Evolutionary conservation across 2,113 vertebrate species (phyloP).

Genomic region (Hoplias malabaricus): DNA sequence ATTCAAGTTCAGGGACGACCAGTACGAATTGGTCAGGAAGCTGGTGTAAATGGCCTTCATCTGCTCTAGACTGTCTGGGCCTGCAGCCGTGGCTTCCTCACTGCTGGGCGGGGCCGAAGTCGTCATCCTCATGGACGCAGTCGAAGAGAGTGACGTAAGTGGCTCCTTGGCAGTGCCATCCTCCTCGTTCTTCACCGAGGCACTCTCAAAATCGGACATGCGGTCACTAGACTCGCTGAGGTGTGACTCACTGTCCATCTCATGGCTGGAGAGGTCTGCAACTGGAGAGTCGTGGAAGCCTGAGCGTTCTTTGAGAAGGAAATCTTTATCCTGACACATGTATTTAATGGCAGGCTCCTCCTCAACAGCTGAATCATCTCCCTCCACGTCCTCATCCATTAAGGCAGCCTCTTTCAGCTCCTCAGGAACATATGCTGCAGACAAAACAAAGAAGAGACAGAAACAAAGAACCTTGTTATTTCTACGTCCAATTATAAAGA

Average conservation of each 20-base stretch:
- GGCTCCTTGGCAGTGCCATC: constrained; percentile 85
- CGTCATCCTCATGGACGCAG: constrained; percentile 60
- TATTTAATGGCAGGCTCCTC: constrained; percentile 91
- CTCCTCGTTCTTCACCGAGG: constrained; percentile 93
- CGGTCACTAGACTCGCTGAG: constrained; percentile 96
- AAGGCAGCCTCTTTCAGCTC: constrained; percentile 92
- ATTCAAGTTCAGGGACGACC: constrained; percentile 93
- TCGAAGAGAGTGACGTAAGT: constrained; percentile 62
- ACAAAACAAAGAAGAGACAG: constrained; percentile 53
- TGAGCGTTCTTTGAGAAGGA: constrained; percentile 79
- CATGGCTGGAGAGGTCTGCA: constrained; percentile 94
- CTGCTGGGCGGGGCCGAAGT: constrained; percentile 53
- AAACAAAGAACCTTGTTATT: constrained; percentile 39
- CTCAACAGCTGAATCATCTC: constrained; percentile 83
- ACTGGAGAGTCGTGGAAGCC: constrained; percentile 90
- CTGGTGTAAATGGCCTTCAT: constrained; percentile 99
- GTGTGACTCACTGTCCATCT: constrained; percentile 97
- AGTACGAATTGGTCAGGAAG: constrained; percentile 98
- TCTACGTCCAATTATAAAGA: constrained; percentile 46
- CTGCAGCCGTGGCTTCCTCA: constrained; percentile 76
- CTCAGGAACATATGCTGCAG: constrained; percentile 92
- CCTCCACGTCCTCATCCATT: constrained; percentile 86
- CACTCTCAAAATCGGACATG: constrained; percentile 93
- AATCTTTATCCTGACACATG: constrained; percentile 87
- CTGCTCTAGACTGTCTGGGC: constrained; percentile 93